These are phyloP conservation scores for Plebejus argus DNA, from an alignment of 2,888 invertebrate species.

Conservation along the genomic window DNA sequence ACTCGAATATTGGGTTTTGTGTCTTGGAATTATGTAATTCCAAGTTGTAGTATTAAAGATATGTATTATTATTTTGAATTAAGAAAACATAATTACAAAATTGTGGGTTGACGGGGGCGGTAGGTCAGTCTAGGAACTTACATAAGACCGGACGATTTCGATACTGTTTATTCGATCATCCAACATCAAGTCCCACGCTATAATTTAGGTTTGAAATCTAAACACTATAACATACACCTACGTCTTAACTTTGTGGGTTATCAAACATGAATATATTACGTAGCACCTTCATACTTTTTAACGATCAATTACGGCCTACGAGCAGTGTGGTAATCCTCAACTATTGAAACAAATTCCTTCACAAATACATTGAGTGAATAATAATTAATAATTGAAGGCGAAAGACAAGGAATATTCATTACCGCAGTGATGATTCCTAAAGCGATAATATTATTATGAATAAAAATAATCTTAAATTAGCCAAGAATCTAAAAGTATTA, in stretches of 20 bases:
- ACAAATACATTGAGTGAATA: neutral
- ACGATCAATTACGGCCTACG: slow-evolving; percentile 12
- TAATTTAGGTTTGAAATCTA: slow-evolving; percentile 8
- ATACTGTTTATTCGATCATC: neutral
- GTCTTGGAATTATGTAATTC: neutral
- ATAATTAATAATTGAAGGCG: neutral
- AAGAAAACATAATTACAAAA: neutral
- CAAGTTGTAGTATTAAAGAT: neutral
- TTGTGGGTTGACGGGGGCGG: neutral
- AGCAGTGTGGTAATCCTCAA: neutral
- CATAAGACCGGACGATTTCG: neutral
- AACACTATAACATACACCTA: slow-evolving; percentile 20
- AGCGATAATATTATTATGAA: neutral
- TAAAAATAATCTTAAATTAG: neutral
- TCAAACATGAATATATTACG: slow-evolving; percentile 7
- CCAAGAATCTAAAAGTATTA: neutral
- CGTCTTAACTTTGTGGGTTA: slow-evolving; percentile 6
- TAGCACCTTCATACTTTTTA: slow-evolving; percentile 21
- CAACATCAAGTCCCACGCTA: slow-evolving; percentile 3
- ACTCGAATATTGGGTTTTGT: neutral
- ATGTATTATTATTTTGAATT: neutral
- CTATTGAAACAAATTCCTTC: slow-evolving; percentile 2
- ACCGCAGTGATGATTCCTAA: neutral
- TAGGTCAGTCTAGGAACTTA: neutral
- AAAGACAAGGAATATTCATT: neutral